Conservation (phyloP, 2,113 vertebrate species). For the Takifugu flavidus region DNA sequence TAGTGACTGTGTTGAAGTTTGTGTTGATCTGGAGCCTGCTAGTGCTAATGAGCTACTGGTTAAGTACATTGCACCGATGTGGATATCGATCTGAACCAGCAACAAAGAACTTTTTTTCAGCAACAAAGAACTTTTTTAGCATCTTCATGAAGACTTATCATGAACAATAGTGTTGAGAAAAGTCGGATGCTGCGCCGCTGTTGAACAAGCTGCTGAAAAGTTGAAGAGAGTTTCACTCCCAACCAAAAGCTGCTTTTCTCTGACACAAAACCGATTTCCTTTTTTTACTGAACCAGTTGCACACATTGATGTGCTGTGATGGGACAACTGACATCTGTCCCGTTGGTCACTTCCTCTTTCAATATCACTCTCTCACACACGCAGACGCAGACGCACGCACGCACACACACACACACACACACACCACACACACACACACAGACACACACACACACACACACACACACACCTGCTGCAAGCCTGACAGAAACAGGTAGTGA, state of each 20-base stretch:
- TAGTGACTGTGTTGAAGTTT: conserved; percentile 30
- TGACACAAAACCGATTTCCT: background rate
- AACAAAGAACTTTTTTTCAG: too few relatives aligned
- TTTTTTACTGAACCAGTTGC: too few relatives aligned
- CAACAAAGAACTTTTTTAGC: too few relatives aligned
- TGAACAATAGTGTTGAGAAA: too few relatives aligned
- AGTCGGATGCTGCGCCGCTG: too few relatives aligned
- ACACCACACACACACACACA: background rate
- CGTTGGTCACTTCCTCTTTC: conserved; percentile 42
- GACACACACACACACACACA: too few relatives aligned
- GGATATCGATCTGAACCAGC: background rate
- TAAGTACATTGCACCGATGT: too few relatives aligned
- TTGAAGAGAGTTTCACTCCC: background rate
- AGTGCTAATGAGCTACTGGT: conserved; percentile 35
- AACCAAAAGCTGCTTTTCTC: background rate
- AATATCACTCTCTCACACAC: background rate
- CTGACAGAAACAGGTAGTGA: conserved; percentile 56
- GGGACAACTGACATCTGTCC: background rate
- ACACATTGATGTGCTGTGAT: too few relatives aligned
- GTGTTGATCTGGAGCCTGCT: conserved; percentile 16
- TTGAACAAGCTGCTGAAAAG: too few relatives aligned
- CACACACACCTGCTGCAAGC: conserved; percentile 11
- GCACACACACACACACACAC: background rate
- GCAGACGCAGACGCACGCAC: too few relatives aligned
- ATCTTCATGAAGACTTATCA: too few relatives aligned